These are phyloP conservation scores for Podabrus alpinus DNA, from an alignment of 2,888 invertebrate genomes.

Conservation along the genomic window DNA sequence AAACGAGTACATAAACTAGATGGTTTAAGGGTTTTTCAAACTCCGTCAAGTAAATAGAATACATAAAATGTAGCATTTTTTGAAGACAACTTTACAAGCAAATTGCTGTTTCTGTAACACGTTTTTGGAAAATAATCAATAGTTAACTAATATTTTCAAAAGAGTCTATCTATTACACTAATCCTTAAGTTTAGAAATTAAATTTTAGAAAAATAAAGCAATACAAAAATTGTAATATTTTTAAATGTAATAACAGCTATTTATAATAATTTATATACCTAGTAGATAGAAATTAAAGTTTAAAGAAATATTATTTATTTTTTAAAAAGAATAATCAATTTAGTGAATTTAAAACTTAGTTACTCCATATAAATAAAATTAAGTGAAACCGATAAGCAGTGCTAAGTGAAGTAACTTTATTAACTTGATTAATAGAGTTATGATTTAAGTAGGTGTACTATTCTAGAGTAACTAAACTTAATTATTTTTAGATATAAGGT, in stretches of 20 bases:
- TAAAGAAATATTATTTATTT: background rate
- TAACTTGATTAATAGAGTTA: background rate
- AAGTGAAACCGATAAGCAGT: background rate
- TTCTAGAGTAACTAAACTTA: conserved; percentile 1
- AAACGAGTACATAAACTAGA: background rate
- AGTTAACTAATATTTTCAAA: background rate
- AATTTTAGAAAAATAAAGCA: background rate
- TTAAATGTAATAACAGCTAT: background rate
- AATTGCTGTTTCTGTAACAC: background rate
- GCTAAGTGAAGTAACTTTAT: background rate
- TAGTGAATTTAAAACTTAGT: background rate
- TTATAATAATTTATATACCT: background rate
- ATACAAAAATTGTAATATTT: background rate
- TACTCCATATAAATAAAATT: background rate
- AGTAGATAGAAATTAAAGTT: too few species aligned
- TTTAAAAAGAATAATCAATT: background rate
- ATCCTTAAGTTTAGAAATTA: background rate
- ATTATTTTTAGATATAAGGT: conserved; percentile 1
- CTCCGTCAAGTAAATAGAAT: background rate
- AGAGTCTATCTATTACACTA: background rate
- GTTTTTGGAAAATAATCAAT: background rate
- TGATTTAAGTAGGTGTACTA: background rate
- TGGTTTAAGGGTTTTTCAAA: background rate
- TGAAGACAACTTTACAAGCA: background rate
- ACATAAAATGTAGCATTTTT: background rate